Evolutionary conservation across 2,888 invertebrate genomes (phyloP), one percentile per base, ranked within the genome.

Genomic region (Epiperipatus broadwayi): DNA sequence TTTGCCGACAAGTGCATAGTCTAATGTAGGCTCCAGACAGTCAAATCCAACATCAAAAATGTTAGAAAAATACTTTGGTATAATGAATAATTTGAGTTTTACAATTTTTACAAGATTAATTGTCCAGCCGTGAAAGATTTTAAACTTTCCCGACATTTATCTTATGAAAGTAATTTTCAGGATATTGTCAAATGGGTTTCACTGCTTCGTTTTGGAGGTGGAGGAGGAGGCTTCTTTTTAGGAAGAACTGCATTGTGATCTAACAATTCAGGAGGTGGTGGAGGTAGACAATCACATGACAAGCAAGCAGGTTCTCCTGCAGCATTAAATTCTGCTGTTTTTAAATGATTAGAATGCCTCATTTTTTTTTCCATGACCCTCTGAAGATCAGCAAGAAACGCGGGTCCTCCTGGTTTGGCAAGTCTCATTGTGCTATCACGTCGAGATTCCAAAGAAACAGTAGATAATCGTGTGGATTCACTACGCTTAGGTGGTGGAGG

Each of bases 291-390:
- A 27, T 34, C 25, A 5, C 10, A 20, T 5, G 20, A 19, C 7
- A n/a, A n/a, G n/a, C n/a, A n/a, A n/a, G n/a, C n/a, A n/a, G n/a
- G n/a, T n/a, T n/a, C n/a, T n/a, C n/a, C n/a, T n/a, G n/a, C n/a
- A n/a, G n/a, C n/a, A n/a, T n/a, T n/a, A n/a, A n/a, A n/a, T n/a
- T n/a, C n/a, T 5, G 7, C 84, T 18, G 77, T 61, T 58, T 83
- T 80, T 53, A 85, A 83, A 55, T 85, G 85, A 53, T 87, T 84
- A 3, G 85, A 84, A 1, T 85, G 83, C 52, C 83, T 80, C 60
- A 60, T 60, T 53, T 87, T 87, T 53, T 84, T 84, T 47, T 80
- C 70, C 80, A 87, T 85, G 1, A 87, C 85, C 37, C 84, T 67
- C 53, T 87, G 85, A 34, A 87, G 64, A 57, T 87, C 85, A 54